Evolutionary conservation across 2,113 vertebrate genomes (phyloP).

Genomic region (Xenopus borealis): DNA sequence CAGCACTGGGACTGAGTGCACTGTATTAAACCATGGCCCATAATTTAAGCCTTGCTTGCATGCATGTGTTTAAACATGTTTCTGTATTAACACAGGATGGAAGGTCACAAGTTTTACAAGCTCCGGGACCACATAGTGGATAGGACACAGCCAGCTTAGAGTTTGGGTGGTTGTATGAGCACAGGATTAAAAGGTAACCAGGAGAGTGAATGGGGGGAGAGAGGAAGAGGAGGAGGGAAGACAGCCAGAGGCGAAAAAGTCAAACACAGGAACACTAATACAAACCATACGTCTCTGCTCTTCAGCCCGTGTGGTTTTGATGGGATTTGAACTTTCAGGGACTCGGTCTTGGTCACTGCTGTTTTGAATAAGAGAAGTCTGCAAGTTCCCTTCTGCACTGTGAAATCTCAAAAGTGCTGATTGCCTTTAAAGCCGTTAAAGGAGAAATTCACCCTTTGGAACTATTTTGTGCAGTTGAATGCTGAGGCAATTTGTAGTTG

Average conservation of each 20-base stretch:
- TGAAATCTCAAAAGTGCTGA: neutral
- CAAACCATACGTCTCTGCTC: slow-evolving; percentile 73
- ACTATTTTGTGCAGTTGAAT: too few relatives aligned
- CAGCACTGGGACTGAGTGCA: neutral
- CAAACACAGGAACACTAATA: slow-evolving; percentile 73
- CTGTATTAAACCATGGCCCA: neutral
- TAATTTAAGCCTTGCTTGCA: slow-evolving; percentile 1
- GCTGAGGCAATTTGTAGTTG: too few relatives aligned
- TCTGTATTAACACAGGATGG: slow-evolving; percentile 28
- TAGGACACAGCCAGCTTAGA: slow-evolving; percentile 32
- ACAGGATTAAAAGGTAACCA: slow-evolving; percentile 41
- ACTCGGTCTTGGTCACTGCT: slow-evolving; percentile 53
- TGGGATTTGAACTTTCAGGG: slow-evolving; percentile 60
- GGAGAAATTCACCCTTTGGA: too few relatives aligned
- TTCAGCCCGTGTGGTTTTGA: slow-evolving; percentile 62
- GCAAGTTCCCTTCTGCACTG: slow-evolving; percentile 10
- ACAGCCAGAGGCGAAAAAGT: slow-evolving; percentile 70
- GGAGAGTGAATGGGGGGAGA: slow-evolving; percentile 46
- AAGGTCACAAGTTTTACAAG: slow-evolving; percentile 40
- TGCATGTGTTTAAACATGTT: slow-evolving; percentile 30
- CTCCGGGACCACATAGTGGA: slow-evolving; percentile 23
- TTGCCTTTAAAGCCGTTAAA: neutral
- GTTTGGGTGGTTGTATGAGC: slow-evolving; percentile 31
- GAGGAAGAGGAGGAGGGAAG: slow-evolving; percentile 56
- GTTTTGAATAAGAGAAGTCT: slow-evolving; percentile 39